These are phyloP conservation scores for Drosophila barbarae DNA, from an alignment of 2,888 invertebrate genomes.

Conservation along the genomic window DNA sequence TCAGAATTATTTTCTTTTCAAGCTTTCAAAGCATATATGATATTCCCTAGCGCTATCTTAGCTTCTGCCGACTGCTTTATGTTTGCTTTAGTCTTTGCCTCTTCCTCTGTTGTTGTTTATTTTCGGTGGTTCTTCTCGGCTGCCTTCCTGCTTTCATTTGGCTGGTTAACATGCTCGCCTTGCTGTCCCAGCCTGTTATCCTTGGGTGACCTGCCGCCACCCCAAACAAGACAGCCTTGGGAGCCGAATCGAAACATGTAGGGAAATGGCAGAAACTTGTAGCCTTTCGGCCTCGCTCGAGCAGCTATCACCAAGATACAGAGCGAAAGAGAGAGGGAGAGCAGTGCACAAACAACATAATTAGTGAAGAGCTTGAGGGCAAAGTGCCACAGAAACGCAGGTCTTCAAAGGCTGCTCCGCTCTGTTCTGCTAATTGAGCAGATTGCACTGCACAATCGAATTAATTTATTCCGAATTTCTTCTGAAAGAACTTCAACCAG, in stretches of 20 bases:
- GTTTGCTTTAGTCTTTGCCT: slow-evolving; percentile 32
- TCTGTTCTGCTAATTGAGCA: slow-evolving; percentile 32
- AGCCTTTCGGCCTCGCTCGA: slow-evolving; percentile 47
- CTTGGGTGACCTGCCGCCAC: not conserved
- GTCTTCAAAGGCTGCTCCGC: slow-evolving; percentile 20
- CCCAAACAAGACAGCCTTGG: slow-evolving; percentile 45
- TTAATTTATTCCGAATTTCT: slow-evolving; percentile 44
- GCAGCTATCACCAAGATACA: slow-evolving; percentile 15
- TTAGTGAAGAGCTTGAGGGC: slow-evolving; percentile 43
- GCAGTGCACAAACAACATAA: slow-evolving; percentile 54
- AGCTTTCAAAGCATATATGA: not conserved
- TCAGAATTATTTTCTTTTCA: not conserved
- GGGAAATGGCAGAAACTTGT: slow-evolving; percentile 70
- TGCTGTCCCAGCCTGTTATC: slow-evolving; percentile 6
- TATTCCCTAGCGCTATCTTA: not conserved
- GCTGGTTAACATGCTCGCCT: slow-evolving; percentile 48
- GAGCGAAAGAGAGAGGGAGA: slow-evolving; percentile 7
- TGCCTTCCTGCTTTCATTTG: slow-evolving; percentile 28
- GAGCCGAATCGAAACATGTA: slow-evolving; percentile 47
- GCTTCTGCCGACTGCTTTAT: slow-evolving; percentile 24
- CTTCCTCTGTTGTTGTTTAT: slow-evolving; percentile 46
- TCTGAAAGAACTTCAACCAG: slow-evolving; percentile 32
- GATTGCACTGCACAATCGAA: slow-evolving; percentile 50
- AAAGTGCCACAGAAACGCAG: not conserved
- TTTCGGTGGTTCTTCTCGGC: slow-evolving; percentile 22